Base-by-base conservation (phyloP, 2,888 invertebrate species). In the Caradrina clavipalpis region DNA sequence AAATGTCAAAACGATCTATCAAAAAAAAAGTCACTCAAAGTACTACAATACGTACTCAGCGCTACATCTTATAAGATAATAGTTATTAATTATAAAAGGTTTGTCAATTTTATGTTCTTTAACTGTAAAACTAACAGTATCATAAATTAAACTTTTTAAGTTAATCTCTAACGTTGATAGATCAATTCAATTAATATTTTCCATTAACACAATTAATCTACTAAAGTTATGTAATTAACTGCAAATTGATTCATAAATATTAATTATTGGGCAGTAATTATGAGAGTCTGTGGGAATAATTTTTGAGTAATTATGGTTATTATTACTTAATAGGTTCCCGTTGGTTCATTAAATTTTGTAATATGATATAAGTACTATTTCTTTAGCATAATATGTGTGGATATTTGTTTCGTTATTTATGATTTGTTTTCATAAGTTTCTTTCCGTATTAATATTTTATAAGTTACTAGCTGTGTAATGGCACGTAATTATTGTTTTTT, bases 191-290 rank as follows among this genome's bases (percentile, higher is more conserved):
- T 73, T 65, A 59, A 65, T 69, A 64, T 31, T 4, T 19, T 19
- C 51, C 47, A 71, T 64, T 70, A 71, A 54, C 42, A 42, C n/a
- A 1, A 58, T 60, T 31, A 47, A 61, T 53, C 11, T 35, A 68
- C 45, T 65, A 63, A 67, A 77, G 57, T 60, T 60, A 53, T 21
- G 17, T 71, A 76, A 71, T 81, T 77, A 74, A 58, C 55, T 50
- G 55, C 26, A 71, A 78, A 81, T 84, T 81, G 65, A 69, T 63
- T 69, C 54, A 83, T 81, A 67, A 77, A 83, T 84, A 66, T 78
- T 69, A 62, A 72, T 68, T 61, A 71, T 61, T 63, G 49, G 39
- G 10, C 0, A 19, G 45, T 69, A 69, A 80, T 83, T 63, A 63
- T 73, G 6, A 57, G n/a, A n/a, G 45, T 42, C 26, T 42, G 62